Conservation (phyloP, 2,797 vertebrate genomes). For the Meda fulgida region DNA sequence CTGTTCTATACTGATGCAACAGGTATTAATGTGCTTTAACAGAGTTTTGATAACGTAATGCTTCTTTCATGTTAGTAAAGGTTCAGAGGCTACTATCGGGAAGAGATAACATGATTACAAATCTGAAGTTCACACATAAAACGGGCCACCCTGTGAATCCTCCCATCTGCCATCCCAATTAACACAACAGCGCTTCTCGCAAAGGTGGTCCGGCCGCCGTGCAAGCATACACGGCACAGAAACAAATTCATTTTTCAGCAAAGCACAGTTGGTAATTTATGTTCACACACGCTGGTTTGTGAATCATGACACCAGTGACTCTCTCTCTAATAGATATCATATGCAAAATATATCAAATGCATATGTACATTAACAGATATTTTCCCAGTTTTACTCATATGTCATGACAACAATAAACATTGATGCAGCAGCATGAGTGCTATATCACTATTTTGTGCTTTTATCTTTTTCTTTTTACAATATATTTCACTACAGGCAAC, state of each 20-base stretch:
- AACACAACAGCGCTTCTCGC: slow-evolving; percentile 1
- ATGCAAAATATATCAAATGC: neutral
- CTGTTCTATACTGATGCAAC: slow-evolving; percentile 20
- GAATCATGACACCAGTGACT: slow-evolving; percentile 12
- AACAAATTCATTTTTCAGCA: neutral
- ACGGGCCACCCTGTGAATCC: neutral
- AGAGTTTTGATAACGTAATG: slow-evolving; percentile 16
- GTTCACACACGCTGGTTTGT: neutral
- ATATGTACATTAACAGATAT: neutral
- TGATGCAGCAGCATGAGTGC: neutral
- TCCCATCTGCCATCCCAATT: slow-evolving; percentile 27
- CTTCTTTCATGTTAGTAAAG: neutral
- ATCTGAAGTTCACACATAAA: neutral
- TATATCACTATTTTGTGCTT: neutral
- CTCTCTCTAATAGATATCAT: neutral
- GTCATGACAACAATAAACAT: neutral
- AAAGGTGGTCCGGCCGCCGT: neutral
- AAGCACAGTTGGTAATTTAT: slow-evolving; percentile 3
- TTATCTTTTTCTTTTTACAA: neutral
- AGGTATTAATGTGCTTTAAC: neutral
- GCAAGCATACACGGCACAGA: neutral
- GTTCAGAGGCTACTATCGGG: slow-evolving; percentile 24
- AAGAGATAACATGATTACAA: neutral
- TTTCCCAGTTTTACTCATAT: neutral
- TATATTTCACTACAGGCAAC: neutral